These are phyloP conservation scores for Macquaria australasica DNA, from an alignment of 2,113 vertebrate species.

Conservation along the genomic window DNA sequence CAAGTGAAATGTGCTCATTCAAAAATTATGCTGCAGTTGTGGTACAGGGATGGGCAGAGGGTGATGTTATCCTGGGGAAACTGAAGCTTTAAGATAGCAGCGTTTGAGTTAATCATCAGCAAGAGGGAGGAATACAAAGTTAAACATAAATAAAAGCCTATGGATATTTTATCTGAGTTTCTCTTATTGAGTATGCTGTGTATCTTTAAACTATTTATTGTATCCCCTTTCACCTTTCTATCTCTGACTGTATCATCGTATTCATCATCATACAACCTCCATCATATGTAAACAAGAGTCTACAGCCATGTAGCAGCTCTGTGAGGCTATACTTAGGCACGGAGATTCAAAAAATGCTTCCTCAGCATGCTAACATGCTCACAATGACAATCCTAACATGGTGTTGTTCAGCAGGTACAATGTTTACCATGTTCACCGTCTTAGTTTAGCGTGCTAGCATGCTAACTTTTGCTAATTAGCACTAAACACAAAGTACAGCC, in stretches of 20 bases:
- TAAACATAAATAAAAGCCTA: background rate
- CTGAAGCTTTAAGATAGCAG: background rate
- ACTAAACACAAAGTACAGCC: background rate
- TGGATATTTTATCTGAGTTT: background rate
- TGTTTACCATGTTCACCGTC: no score
- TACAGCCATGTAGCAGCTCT: no score
- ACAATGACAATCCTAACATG: no score
- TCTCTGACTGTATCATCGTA: background rate
- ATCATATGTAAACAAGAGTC: no score
- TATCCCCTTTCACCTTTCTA: background rate
- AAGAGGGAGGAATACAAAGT: no score
- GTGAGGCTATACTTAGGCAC: no score
- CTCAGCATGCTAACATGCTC: no score
- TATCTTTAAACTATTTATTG: background rate
- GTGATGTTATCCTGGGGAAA: background rate
- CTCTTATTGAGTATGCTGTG: background rate
- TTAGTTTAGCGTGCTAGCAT: background rate
- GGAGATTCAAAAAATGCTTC: no score
- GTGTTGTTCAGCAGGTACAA: no score
- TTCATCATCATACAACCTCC: no score
- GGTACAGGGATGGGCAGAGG: background rate
- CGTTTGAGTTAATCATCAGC: background rate
- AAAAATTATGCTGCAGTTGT: constrained; percentile 17
- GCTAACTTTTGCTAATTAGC: background rate
- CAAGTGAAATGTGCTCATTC: constrained; percentile 35